phyloP scores from a whole-genome alignment of 2,797 vertebrate species.

The Syngnathus acus region DNA sequence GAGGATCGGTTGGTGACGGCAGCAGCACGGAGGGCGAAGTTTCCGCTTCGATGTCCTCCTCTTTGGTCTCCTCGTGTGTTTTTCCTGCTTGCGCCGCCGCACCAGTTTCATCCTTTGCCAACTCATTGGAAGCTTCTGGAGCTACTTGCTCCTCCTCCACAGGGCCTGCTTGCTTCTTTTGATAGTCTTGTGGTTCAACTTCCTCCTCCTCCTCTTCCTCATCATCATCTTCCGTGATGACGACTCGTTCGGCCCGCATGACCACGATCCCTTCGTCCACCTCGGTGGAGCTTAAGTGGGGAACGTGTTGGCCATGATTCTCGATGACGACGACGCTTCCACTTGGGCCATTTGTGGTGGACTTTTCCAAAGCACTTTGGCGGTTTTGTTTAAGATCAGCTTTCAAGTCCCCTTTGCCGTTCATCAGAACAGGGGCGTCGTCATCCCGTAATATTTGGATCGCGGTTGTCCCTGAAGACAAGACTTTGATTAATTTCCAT shows the following conservation, averaged over 20 bases:
- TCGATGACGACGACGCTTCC: slow-evolving; percentile 24
- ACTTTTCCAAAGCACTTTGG: not conserved
- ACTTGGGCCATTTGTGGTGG: slow-evolving; percentile 6
- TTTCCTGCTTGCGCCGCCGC: slow-evolving; percentile 3
- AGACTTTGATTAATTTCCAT: slow-evolving; percentile 6
- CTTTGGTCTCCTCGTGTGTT: not conserved
- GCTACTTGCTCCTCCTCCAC: not conserved
- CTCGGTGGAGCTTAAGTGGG: not conserved
- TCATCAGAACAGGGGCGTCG: slow-evolving; percentile 26
- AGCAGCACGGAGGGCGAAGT: not conserved
- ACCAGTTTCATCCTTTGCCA: slow-evolving; percentile 16
- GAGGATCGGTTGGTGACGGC: slow-evolving; percentile 8
- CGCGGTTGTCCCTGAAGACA: slow-evolving; percentile 20
- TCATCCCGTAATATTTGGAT: slow-evolving; percentile 10
- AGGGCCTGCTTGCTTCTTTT: slow-evolving; percentile 11
- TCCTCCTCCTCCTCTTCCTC: slow-evolving; percentile 50
- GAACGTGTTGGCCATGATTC: slow-evolving; percentile 11
- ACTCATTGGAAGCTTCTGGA: slow-evolving; percentile 23
- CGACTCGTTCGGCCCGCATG: slow-evolving; percentile 66
- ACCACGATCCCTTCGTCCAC: slow-evolving; percentile 51
- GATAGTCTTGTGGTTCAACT: slow-evolving; percentile 31
- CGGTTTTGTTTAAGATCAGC: slow-evolving; percentile 6
- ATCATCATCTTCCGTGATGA: slow-evolving; percentile 66
- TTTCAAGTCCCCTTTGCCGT: slow-evolving; percentile 26
- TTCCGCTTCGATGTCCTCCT: not conserved